A percentile compares a stretch with the other conserved stretches of the same genome.
Evolutionary conservation across 2,797 vertebrate genomes (phyloP).

Genomic region (Trichosurus vulpecula): DNA sequence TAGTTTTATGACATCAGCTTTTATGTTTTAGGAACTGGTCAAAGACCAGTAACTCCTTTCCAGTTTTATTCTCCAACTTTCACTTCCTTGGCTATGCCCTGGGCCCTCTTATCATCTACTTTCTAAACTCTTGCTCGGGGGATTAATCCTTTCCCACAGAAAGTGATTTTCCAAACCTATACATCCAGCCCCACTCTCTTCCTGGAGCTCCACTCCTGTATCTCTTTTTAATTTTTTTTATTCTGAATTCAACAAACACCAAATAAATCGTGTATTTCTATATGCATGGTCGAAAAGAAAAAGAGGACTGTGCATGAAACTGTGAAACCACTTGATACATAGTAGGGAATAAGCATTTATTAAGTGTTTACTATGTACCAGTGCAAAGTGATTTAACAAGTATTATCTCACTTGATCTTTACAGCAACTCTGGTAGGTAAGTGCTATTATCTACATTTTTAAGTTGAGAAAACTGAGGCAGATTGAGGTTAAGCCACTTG

Average conservation of each 20-base stretch:
- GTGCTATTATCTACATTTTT: neutral
- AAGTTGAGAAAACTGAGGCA: neutral
- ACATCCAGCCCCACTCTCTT: neutral
- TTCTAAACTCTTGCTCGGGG: neutral
- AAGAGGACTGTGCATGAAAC: neutral
- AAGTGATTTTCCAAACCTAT: neutral
- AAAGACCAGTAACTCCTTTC: neutral
- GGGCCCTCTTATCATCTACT: neutral
- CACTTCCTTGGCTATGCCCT: neutral
- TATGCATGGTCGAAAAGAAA: neutral
- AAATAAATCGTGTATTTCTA: neutral
- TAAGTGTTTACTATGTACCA: neutral
- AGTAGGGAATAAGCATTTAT: neutral
- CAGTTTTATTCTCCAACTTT: neutral
- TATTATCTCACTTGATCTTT: neutral
- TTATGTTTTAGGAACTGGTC: neutral
- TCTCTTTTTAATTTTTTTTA: neutral
- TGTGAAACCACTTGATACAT: neutral
- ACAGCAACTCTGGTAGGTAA: neutral
- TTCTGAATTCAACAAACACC: neutral
- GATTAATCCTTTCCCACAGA: neutral
- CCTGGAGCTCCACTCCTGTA: neutral
- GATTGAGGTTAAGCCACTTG: neutral
- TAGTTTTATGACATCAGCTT: neutral
- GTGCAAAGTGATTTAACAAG: neutral